Evolutionary conservation across 2,888 invertebrate species (phyloP).

Genomic region (Habroteleia sp.): DNA sequence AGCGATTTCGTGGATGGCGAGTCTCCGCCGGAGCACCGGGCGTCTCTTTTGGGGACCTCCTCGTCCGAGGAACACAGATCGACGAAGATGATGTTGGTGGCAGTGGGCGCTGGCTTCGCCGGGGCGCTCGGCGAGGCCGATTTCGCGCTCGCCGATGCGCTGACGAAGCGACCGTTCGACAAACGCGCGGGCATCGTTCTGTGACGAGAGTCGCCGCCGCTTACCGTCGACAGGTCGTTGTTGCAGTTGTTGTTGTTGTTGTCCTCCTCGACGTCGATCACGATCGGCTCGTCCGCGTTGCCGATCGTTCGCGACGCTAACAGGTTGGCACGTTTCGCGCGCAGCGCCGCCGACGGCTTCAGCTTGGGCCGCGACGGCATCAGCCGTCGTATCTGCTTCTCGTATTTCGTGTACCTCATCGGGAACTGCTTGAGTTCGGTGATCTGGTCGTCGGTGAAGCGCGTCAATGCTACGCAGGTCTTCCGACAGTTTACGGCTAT

Average conservation of each 20-base stretch:
- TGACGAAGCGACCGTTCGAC: conserved; percentile 7
- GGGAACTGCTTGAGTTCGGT: conserved; percentile 75
- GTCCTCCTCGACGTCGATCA: conserved; percentile 66
- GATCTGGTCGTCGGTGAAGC: conserved; percentile 81
- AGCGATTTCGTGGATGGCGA: conserved; percentile 22
- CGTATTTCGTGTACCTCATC: conserved; percentile 66
- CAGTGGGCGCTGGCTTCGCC: conserved; percentile 14
- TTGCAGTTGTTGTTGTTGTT: conserved; percentile 20
- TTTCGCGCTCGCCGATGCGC: background rate
- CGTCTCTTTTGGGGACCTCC: conserved; percentile 77
- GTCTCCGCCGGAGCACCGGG: conserved; percentile 71
- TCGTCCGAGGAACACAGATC: conserved; percentile 87
- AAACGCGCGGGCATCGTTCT: conserved; percentile 5
- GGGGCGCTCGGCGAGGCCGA: background rate
- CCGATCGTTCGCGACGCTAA: conserved; percentile 14
- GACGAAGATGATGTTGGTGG: conserved; percentile 78
- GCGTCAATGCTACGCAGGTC: conserved; percentile 81
- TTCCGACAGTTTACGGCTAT: conserved; percentile 81
- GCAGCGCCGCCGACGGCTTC: conserved; percentile 59
- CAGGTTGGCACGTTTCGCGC: background rate
- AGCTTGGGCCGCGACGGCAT: conserved; percentile 56
- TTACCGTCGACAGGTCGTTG: background rate
- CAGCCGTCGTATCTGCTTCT: conserved; percentile 62
- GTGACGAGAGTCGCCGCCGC: background rate
- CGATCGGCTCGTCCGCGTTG: conserved; percentile 63